Conservation (phyloP, 2,797 vertebrate species). For the Siniperca obscura region DNA sequence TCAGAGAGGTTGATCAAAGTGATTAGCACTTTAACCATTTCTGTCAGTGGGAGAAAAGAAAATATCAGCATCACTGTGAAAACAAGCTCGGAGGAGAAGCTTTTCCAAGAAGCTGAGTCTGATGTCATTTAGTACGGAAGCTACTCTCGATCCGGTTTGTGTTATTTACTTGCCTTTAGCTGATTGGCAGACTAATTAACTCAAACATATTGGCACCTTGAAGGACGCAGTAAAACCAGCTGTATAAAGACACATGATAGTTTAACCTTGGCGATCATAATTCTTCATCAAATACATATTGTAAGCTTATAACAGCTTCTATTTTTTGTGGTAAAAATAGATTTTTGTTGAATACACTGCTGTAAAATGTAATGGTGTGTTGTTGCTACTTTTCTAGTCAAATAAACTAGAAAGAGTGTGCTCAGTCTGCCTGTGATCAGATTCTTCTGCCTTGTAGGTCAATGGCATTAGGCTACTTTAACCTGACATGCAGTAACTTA, state of each 20-base stretch:
- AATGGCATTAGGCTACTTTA: conserved; percentile 63
- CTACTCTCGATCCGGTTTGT: not conserved
- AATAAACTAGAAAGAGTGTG: not conserved
- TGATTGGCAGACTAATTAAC: too few relatives aligned
- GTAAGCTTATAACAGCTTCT: not conserved
- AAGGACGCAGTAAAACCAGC: not conserved
- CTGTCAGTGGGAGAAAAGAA: not conserved
- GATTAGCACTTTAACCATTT: not conserved
- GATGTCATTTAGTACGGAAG: not conserved
- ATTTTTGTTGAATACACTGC: not conserved
- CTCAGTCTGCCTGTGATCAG: conserved; percentile 18
- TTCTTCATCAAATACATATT: not conserved
- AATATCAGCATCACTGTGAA: not conserved
- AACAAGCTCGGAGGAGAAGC: not conserved
- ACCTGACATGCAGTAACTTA: conserved; percentile 64
- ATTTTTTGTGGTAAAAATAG: not conserved
- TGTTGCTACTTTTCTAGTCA: not conserved
- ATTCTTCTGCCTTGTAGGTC: conserved; percentile 41
- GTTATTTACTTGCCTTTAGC: not conserved
- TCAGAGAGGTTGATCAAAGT: not conserved
- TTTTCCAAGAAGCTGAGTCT: not conserved
- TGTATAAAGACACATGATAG: not conserved
- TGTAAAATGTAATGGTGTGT: not conserved
- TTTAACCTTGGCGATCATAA: not conserved
- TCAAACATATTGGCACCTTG: not conserved